Evolutionary conservation across 2,888 invertebrate species (phyloP), one percentile per base, ranked within the genome.

Genomic region (Ophion obscuratus): DNA sequence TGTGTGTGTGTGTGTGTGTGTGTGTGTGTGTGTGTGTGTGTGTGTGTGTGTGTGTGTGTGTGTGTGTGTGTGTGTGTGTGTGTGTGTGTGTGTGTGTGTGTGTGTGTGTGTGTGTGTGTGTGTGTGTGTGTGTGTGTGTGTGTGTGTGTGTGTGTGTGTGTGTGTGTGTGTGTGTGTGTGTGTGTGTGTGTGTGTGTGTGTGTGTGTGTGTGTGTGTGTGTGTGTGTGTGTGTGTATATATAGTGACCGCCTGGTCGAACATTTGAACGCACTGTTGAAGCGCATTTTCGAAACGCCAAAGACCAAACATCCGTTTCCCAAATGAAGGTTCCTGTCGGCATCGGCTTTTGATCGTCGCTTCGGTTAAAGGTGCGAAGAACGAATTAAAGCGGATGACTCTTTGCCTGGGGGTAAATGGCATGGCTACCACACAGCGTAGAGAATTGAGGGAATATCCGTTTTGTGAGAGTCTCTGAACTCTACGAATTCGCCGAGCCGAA

Each of bases 231-330:
- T 36, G 5, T 36, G 1, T 36, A 36, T 36, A 36, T 36, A 36
- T 36, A 5, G 36, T 7, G 36, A 7, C 5, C 5, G 36, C 7
- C 6, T 14, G 11, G 11, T 2, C 14, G 53, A 53, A 53, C 53
- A 11, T 14, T 0, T 11, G 14, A 53, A 14, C 14, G 62, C 10
- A 47, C 40, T 1, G 62, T 76, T 59, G 53, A 47, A 76, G n/a
- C 53, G 64, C 47, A 77, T 77, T 77, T 71, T 73, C 81, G 40
- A 74, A 84, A 78, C 73, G 85, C 47, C 83, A 81, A 61, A 27
- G 67, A 70, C 64, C 81, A 78, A 75, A 68, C 78, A 75, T 86
- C 83, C 86, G 81, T 64, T 86, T 66, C 20, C 20, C 44, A 57
- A 74, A 79, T 80, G 68, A 68, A 75, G 64, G 36, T 77, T 64